These are phyloP conservation scores for Trichoplax adhaerens DNA, from an alignment of 37 sponge, comb jelly and placozoan genomes.

Conservation along the genomic window DNA sequence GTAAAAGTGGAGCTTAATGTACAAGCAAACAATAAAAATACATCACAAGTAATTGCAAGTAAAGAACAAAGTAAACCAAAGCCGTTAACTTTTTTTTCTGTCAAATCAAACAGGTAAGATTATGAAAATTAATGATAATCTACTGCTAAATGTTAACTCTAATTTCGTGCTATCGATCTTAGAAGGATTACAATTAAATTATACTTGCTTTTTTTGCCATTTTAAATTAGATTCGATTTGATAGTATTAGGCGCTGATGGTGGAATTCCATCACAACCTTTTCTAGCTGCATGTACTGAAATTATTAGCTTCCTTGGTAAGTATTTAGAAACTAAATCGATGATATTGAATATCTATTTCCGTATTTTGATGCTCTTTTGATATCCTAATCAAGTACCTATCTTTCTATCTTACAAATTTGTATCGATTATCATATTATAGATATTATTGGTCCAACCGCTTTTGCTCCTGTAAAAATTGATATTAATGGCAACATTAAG, in stretches of 20 bases:
- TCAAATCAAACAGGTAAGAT: too few species aligned
- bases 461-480: slow-evolving; percentile 70
- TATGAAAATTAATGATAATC: too few species aligned
- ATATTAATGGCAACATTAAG: slow-evolving; percentile 56
- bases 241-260: slow-evolving; percentile 16
- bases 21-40: too few species aligned
- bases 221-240: slow-evolving; percentile 26
- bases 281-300: slow-evolving; percentile 30
- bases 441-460: slow-evolving; percentile 44
- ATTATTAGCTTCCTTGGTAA: slow-evolving; percentile 60
- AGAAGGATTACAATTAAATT: too few species aligned
- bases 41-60: too few species aligned
- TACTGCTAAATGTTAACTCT: too few species aligned
- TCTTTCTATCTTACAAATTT: not conserved
- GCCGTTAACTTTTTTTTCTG: too few species aligned
- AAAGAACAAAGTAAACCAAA: too few species aligned
- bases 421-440: slow-evolving; percentile 1
- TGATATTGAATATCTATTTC: too few species aligned
- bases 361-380: not conserved
- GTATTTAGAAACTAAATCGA: not conserved
- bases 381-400: not conserved
- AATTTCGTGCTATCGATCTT: too few species aligned
- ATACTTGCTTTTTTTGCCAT: too few species aligned
- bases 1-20: too few species aligned
- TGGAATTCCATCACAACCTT: slow-evolving; percentile 32